phyloP scores from a whole-genome alignment of 2,888 invertebrate genomes.

The Idaea straminata region DNA sequence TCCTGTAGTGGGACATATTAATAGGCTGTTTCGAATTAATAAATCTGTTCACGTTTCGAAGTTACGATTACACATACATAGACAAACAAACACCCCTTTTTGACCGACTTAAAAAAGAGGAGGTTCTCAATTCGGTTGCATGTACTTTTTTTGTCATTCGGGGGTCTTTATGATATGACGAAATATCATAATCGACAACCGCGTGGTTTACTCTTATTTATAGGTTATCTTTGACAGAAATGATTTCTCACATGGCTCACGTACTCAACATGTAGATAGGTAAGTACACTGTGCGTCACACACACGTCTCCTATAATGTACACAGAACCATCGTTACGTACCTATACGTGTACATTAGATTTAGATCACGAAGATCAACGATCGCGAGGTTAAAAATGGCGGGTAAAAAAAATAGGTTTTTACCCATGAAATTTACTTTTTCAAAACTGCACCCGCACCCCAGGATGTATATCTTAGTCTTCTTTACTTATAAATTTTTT shows the following conservation, averaged over 20 bases:
- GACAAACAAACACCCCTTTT: neutral
- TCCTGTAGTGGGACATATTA: too few species aligned
- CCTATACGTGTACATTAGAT: conserved; percentile 37
- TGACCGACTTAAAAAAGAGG: too few species aligned
- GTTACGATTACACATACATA: neutral
- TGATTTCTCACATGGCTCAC: conserved; percentile 6
- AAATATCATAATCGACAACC: neutral
- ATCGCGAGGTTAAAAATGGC: conserved; percentile 45
- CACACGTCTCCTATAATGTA: conserved; percentile 31
- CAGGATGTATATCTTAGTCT: too few species aligned
- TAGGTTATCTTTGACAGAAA: neutral
- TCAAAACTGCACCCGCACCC: neutral
- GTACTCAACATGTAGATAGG: conserved; percentile 2
- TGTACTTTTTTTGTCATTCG: too few species aligned
- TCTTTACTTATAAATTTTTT: too few species aligned
- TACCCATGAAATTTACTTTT: neutral
- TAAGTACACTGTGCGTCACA: conserved; percentile 32
- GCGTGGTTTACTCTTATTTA: neutral
- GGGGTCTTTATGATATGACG: too few species aligned
- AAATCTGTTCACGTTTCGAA: too few species aligned
- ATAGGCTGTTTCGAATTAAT: too few species aligned
- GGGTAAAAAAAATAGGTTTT: conserved; percentile 37
- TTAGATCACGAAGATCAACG: conserved; percentile 52
- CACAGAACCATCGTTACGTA: conserved; percentile 26
- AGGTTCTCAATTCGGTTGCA: too few species aligned